These are phyloP conservation scores for Eubucco bourcierii DNA, from an alignment of 2,113 vertebrate genomes.

Conservation along the genomic window DNA sequence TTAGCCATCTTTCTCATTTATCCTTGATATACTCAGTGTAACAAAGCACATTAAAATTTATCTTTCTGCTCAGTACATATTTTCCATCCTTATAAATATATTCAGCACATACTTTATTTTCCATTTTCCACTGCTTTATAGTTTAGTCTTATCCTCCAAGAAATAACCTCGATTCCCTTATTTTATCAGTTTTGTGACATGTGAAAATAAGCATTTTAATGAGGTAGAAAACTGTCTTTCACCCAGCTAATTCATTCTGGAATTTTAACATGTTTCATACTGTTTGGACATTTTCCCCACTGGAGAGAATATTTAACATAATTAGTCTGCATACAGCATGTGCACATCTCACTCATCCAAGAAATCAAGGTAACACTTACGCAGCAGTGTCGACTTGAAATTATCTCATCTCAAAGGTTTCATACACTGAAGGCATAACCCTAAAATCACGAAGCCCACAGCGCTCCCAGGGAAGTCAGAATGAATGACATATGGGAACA, in stretches of 20 bases:
- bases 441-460: background rate
- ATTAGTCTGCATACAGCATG: background rate
- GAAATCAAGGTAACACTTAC: background rate
- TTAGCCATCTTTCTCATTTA: background rate
- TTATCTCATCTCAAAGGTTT: background rate
- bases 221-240: slow-evolving; percentile 25
- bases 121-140: background rate
- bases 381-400: background rate
- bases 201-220: slow-evolving; percentile 53
- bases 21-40: background rate
- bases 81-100: background rate
- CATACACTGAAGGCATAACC: background rate
- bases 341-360: background rate
- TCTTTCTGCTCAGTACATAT: background rate
- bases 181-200: slow-evolving; percentile 19
- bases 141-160: slow-evolving; percentile 8
- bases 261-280: slow-evolving; percentile 30
- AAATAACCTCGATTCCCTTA: background rate
- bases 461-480: background rate
- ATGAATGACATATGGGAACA: background rate
- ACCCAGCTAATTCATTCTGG: slow-evolving; percentile 21
- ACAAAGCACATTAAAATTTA: background rate
- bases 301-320: background rate
- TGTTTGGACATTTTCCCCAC: background rate
- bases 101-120: background rate